A percentile compares a stretch with the other conserved stretches of the same genome.
Conservation (phyloP, 2,113 vertebrate genomes). For the Myiopsitta monachus region DNA sequence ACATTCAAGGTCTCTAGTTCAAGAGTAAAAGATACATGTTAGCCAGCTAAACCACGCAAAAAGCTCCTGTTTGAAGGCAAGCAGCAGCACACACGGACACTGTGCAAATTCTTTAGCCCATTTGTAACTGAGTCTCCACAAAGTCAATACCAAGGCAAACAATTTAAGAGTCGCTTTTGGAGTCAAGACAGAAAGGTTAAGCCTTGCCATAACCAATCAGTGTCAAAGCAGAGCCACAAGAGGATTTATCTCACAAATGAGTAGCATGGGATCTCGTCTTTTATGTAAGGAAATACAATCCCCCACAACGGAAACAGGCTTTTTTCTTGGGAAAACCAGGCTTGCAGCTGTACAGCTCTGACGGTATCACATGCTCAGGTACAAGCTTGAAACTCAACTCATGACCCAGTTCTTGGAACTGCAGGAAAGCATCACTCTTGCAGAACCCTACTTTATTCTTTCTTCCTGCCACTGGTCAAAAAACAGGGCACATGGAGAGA, state of each 20-base stretch:
- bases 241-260: neutral
- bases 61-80: neutral
- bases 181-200: neutral
- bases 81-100: neutral
- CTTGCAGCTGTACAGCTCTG: neutral
- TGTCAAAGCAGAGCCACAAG: neutral
- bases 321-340: neutral
- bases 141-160: neutral
- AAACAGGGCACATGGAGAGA: rapidly evolving
- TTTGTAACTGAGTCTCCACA: neutral
- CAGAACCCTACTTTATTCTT: neutral
- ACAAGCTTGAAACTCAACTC: neutral
- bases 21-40: neutral
- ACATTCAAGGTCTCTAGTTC: neutral
- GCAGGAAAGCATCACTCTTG: neutral
- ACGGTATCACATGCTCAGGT: neutral
- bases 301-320: neutral
- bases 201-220: neutral
- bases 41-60: neutral
- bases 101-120: neutral
- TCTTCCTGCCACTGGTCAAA: neutral
- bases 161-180: neutral
- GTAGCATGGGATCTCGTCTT: neutral
- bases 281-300: neutral
- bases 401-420: neutral